Percentiles rank a stretch among this genome's conserved stretches.
phyloP scores from a whole-genome alignment of 2,888 invertebrate species.

The Neocrepidodera transversa region DNA sequence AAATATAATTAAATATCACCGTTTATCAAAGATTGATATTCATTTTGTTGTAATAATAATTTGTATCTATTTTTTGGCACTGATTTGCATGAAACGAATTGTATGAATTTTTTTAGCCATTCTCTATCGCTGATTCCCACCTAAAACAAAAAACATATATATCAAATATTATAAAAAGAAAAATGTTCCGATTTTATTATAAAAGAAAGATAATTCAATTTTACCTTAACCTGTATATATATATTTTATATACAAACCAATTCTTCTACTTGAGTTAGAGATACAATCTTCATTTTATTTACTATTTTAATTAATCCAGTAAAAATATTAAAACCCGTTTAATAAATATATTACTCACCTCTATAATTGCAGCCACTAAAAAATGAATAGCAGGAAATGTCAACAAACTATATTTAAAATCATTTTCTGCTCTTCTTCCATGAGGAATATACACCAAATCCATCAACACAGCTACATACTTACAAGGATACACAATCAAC shows the following conservation, averaged over 20 bases:
- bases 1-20: background rate
- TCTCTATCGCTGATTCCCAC: conserved; percentile 48
- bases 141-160: conserved; percentile 42
- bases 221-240: no score
- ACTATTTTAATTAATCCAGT: no score
- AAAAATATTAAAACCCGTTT: no score
- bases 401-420: conserved; percentile 66
- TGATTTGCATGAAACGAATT: conserved; percentile 51
- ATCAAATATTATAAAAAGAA: conserved; percentile 13
- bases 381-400: conserved; percentile 68
- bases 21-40: conserved; percentile 13
- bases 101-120: conserved; percentile 53
- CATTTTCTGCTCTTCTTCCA: conserved; percentile 55
- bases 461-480: conserved; percentile 64
- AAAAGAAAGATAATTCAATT: no score
- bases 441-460: conserved; percentile 62
- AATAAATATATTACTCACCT: no score
- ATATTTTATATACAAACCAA: no score
- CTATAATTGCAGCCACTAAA: conserved; percentile 66
- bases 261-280: no score
- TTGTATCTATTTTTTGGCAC: conserved; percentile 56
- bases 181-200: background rate
- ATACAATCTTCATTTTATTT: no score
- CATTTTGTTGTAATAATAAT: conserved; percentile 42
- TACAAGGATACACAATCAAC: conserved; percentile 66